Evolutionary conservation across 2,113 vertebrate genomes (phyloP), one percentile per base, ranked within the genome.

Genomic region (Scophthalmus maximus): DNA sequence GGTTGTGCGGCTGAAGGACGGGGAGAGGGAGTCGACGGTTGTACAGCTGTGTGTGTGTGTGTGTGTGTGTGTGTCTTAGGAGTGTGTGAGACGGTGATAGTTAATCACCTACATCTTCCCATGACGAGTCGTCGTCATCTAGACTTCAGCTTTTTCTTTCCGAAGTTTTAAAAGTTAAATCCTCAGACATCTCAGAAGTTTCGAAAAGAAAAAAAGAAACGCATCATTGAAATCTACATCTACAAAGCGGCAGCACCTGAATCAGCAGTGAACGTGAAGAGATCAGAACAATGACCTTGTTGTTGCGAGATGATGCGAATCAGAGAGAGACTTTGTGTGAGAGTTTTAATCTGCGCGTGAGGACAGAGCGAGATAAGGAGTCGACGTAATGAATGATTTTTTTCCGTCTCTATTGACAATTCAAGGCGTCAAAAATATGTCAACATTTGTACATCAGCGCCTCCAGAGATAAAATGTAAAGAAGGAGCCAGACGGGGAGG

Each of bases 1-100:
- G 55, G 74, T 65, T 80, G 68, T 72, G 66, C 22, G 1, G 73
- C 58, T 81, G 66, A 79, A 82, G 78, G 86, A 78, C 52, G 20
- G 79, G 46, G 58, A 55, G 58, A 68, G 56, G 14, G 34, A 78
- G 68, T 70, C 3, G 47, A 76, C 62, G 64, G 55, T 64, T 67
- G 46, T 72, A 15, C 25, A 25, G 36, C 60, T 23, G 30, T 34
- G 61, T 46, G 27, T 42, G 29, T 23, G 18, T 22, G 9, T 66
- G 47, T 30, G 12, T 65, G 46, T 36, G 26, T 58, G 60, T 36
- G 17, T 44, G 22, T 22, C n/a, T n/a, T n/a, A n/a, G 22, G 12
- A 57, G 55, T 22, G 15, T 61, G 49, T 25, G 23, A 42, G 68
- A 40, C 47, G 36, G 36, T n/a, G n/a, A n/a, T n/a, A n/a, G n/a